Evolutionary conservation across 1,140 invertebrate genomes (phyloP), one percentile per base, ranked within the genome.

Genomic region (Dendrolimus kikuchii): DNA sequence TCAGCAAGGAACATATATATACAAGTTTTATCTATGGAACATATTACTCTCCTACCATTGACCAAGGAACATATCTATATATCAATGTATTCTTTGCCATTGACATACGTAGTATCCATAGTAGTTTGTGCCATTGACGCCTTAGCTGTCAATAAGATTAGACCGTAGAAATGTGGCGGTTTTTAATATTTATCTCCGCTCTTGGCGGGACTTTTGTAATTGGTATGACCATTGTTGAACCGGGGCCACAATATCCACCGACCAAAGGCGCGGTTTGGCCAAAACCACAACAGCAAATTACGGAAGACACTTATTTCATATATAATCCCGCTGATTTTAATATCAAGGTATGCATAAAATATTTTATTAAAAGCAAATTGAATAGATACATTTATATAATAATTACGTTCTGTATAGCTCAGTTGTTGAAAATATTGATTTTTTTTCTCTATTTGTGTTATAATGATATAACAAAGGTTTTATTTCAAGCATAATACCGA

Each of bases 201-300:
- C 40, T 46, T 46, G 44, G 51, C 38, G 9, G 7, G n/a, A 52
- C 53, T 46, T 49, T 41, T n/a, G 42, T 40, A 42, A 6, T 36
- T 23, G 46, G 54, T 51, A 37, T 56, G 5, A 42, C n/a, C 40
- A 44, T 55, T 43, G 41, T 55, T 38, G 7, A 46, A 23, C 54
- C 54, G 7, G 54, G 54, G 6, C 54, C 54, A 5, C 38, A 46
- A 50, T 50, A 56, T 50, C 54, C 54, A 8, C 41, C 54, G 37
- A 50, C 54, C 5, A 56, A 56, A 50, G 54, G 54, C 7, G 43
- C 10, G 37, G 36, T 56, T 38, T 56, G 54, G 54, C 54, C 54
- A 40, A 56, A 41, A 46, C 54, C 54, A 7, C 42, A 50, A 46
- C 40, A 43, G 7, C 54, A 56, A 56, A 37, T 10, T 6, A 8